Evolutionary conservation across 2,888 invertebrate genomes (phyloP).

Genomic region (Mesoligia furuncula): DNA sequence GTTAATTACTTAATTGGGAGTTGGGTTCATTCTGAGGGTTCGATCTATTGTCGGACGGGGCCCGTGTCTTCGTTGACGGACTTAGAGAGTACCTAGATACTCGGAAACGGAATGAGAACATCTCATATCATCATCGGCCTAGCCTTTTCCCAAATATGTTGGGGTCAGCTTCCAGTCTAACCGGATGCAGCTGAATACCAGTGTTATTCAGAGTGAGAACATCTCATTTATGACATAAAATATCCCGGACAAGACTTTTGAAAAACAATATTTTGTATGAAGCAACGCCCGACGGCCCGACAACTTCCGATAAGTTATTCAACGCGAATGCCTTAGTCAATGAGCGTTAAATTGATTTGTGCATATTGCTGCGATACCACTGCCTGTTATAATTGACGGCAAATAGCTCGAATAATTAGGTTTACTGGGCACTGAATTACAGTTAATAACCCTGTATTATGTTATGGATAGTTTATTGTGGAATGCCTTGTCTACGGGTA

Average conservation of each 20-base stretch:
- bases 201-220: too few relatives aligned
- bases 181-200: too few relatives aligned
- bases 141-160: too few relatives aligned
- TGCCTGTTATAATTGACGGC: conserved; percentile 52
- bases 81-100: too few relatives aligned
- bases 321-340: conserved; percentile 42
- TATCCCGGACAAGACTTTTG: background rate
- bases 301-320: conserved; percentile 27
- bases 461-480: conserved; percentile 5
- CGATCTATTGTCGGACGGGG: too few relatives aligned
- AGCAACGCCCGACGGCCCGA: background rate
- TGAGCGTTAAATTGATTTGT: conserved; percentile 61
- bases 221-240: too few relatives aligned
- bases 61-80: too few relatives aligned
- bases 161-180: too few relatives aligned
- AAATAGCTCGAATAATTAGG: conserved; percentile 63
- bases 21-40: too few relatives aligned
- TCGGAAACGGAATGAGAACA: too few relatives aligned
- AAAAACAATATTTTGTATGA: background rate
- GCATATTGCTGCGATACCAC: conserved; percentile 45
- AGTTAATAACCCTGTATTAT: conserved; percentile 29
- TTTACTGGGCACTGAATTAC: conserved; percentile 47
- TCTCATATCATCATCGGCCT: too few relatives aligned
- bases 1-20: too few relatives aligned
- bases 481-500: background rate